phyloP scores from a whole-genome alignment of 2,888 invertebrate species.

The Caenorhabditis becei region DNA sequence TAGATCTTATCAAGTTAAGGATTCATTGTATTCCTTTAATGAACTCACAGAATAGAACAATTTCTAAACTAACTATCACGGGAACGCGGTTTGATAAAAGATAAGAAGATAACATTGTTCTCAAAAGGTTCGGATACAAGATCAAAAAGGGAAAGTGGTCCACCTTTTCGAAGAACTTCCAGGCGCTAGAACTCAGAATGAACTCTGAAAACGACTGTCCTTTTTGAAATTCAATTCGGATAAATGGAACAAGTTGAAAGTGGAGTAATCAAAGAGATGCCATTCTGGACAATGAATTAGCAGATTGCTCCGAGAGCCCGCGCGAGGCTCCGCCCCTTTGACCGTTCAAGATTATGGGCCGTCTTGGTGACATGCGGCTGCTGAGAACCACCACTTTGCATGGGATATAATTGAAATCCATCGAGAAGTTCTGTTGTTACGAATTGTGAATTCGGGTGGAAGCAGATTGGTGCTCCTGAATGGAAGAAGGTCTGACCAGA shows the following conservation, averaged over 20 bases:
- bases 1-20: too few species aligned
- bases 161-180: too few species aligned
- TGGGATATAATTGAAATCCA: too few species aligned
- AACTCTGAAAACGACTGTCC: background rate
- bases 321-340: constrained; percentile 30
- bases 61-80: too few species aligned
- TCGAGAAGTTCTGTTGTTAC: background rate
- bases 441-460: background rate
- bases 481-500: background rate
- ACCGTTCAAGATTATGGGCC: constrained; percentile 5
- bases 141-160: too few species aligned
- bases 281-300: constrained; percentile 54
- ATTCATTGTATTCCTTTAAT: too few species aligned
- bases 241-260: constrained; percentile 7
- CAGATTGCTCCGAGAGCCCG: constrained; percentile 41
- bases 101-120: too few species aligned
- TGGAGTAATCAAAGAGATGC: constrained; percentile 12
- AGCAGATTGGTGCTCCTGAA: background rate
- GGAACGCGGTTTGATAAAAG: too few species aligned
- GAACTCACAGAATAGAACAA: too few species aligned
- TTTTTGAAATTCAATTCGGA: background rate
- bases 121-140: too few species aligned
- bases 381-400: too few species aligned
- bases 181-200: background rate
- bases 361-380: background rate